Evolutionary conservation across 2,888 invertebrate genomes (phyloP).

Genomic region (Polymixis lichenea): DNA sequence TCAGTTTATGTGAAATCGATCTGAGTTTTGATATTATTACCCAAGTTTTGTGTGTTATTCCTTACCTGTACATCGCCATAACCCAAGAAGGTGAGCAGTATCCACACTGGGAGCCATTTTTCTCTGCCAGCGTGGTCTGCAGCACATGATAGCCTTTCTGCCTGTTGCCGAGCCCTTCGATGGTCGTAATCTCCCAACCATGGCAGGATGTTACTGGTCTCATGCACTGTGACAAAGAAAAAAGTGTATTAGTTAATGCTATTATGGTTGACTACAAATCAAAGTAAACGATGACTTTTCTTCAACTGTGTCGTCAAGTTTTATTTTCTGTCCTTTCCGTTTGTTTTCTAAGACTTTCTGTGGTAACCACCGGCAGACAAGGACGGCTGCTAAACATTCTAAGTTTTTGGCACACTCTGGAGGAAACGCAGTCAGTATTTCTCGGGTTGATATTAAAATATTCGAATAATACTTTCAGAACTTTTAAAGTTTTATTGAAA

Average conservation of each 20-base stretch:
- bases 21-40: no score
- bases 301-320: not conserved
- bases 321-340: not conserved
- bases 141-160: slow-evolving; percentile 8
- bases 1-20: not conserved
- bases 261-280: not conserved
- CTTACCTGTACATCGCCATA: slow-evolving; percentile 93
- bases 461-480: not conserved
- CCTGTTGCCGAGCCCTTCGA: slow-evolving; percentile 22
- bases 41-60: not conserved
- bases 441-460: not conserved
- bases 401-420: not conserved
- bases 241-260: not conserved
- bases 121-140: slow-evolving; percentile 73
- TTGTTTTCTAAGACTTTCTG: not conserved
- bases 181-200: slow-evolving; percentile 33
- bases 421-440: not conserved
- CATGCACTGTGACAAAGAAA: slow-evolving; percentile 59
- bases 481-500: no score
- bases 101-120: slow-evolving; percentile 93
- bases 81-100: slow-evolving; percentile 94
- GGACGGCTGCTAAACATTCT: not conserved
- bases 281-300: not conserved
- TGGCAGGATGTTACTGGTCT: slow-evolving; percentile 27
- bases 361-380: not conserved